Evolutionary conservation across 2,797 vertebrate genomes (phyloP), one percentile per base, ranked within the genome.

Genomic region (Muraenolepis orangiensis): DNA sequence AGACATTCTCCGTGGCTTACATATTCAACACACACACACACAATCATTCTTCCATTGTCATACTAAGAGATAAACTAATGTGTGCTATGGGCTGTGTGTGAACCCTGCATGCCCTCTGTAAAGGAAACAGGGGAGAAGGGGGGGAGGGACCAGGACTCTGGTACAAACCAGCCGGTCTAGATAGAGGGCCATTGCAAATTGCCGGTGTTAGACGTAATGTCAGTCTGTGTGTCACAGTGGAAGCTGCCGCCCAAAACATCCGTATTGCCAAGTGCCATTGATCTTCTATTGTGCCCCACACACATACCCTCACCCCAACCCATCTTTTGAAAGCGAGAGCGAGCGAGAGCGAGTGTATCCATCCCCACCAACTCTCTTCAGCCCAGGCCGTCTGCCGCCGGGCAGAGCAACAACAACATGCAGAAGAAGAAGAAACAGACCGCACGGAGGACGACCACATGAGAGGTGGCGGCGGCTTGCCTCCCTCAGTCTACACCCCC

Each of bases 241-340:
- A 46, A 2, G 81, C 85, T 86, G 80, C 86, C 73, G 76, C 82
- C 83, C 85, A 78, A 88, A 90, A 93, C 90, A 91, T 90, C 85
- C 80, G 86, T 93, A 90, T 90, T 91, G 83, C 81, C 83, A 88
- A 70, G 77, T 83, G 85, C 73, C 84, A 92, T 87, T 89, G 87
- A 91, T 92, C 87, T 87, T 75, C 29, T 72, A 84, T 34, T 72
- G 28, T 18, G 42, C 51, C 46, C n/a, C 31, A 32, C 73, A 78
- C 79, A 76, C 74, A 78, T 72, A 23, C 51, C 7, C 11, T 80
- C 84, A 74, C 79, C 76, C n/a, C 18, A 14, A 0, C 42, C 14
- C 42, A 46, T 46, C 42, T 16, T 46, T n/a, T n/a, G n/a, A n/a
- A n/a, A n/a, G n/a, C n/a, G n/a, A n/a, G n/a, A n/a, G n/a, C n/a